Evolutionary conservation across 2,888 invertebrate genomes (phyloP).

Genomic region (Rhaphigaster nebulosa): DNA sequence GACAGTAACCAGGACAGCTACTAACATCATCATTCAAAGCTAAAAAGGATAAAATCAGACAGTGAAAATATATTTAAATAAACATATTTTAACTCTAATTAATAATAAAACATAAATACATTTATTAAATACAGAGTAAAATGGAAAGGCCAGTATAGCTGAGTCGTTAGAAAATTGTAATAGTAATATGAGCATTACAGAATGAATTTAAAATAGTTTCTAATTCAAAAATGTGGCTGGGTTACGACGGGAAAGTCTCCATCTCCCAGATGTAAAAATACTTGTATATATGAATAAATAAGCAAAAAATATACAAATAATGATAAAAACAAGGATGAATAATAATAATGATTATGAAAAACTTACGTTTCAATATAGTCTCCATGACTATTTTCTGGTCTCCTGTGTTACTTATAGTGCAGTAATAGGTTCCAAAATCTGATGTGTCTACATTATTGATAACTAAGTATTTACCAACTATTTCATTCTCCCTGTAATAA

Average conservation of each 20-base stretch:
- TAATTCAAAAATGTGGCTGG: neutral
- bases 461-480: conserved; percentile 79
- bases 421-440: conserved; percentile 81
- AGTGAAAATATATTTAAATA: neutral
- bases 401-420: conserved; percentile 76
- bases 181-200: neutral
- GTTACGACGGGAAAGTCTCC: neutral
- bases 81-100: neutral
- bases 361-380: conserved; percentile 73
- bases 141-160: neutral
- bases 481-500: conserved; percentile 76
- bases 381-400: conserved; percentile 70
- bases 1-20: conserved; percentile 44
- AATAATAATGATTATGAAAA: neutral
- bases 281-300: neutral
- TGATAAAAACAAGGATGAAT: neutral
- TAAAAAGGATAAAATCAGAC: neutral
- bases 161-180: neutral
- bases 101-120: neutral
- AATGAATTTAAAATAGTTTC: neutral
- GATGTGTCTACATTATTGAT: conserved; percentile 74
- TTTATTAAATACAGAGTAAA: neutral
- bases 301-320: neutral
- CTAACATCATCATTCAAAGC: conserved; percentile 47
- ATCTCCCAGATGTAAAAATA: neutral